Conservation (phyloP, 2,888 invertebrate genomes). For the Branchinecta sandiegonensis region DNA sequence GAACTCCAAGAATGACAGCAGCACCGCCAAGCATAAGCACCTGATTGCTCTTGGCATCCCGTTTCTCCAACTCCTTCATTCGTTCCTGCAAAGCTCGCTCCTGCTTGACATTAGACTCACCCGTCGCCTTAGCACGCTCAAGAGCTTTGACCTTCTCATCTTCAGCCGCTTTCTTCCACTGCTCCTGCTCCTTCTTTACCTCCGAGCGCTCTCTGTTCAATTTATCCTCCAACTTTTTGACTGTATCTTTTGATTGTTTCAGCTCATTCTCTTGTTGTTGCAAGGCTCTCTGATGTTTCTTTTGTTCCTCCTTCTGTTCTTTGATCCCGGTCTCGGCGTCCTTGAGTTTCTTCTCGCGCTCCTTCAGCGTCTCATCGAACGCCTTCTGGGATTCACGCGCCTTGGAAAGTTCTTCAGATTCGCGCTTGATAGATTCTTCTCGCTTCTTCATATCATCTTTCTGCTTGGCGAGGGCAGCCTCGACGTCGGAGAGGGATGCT, state of each 20-base stretch:
- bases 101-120: background rate
- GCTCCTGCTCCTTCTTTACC: background rate
- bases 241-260: background rate
- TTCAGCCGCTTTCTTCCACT: slow-evolving; percentile 7
- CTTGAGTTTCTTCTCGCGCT: slow-evolving; percentile 1
- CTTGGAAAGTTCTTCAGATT: background rate
- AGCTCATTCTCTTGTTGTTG: background rate
- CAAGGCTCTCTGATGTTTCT: slow-evolving; percentile 4
- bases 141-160: background rate
- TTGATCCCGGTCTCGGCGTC: slow-evolving; percentile 9
- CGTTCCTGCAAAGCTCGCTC: background rate
- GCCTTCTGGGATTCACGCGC: slow-evolving; percentile 2
- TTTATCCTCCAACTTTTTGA: background rate
- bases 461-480: background rate
- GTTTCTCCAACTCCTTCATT: no score
- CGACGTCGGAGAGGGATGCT: background rate
- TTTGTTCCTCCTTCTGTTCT: background rate
- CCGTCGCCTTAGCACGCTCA: background rate
- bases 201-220: background rate
- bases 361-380: slow-evolving; percentile 5
- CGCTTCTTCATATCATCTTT: slow-evolving; percentile 10
- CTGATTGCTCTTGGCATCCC: no score
- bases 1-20: no score
- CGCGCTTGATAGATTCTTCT: background rate
- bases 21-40: no score